phyloP scores from a whole-genome alignment of 2,888 invertebrate genomes.

The Muscina levida region DNA sequence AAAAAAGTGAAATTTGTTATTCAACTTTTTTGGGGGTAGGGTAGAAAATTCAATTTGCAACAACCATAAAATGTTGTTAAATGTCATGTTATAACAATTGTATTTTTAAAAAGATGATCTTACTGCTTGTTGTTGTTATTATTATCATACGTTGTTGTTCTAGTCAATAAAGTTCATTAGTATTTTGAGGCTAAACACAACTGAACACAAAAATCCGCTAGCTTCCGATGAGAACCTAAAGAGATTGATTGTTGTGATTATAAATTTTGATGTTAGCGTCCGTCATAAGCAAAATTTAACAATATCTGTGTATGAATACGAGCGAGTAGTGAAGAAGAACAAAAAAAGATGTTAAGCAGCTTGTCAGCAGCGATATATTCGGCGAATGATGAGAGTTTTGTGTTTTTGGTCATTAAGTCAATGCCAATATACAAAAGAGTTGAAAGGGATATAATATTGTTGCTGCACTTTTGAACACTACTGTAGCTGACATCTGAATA shows the following conservation, averaged over 20 bases:
- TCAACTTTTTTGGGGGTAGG: neutral
- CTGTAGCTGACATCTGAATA: slow-evolving; percentile 26
- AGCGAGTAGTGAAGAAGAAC: neutral
- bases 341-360: neutral
- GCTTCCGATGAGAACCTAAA: no score
- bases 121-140: no score
- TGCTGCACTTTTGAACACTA: neutral
- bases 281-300: neutral
- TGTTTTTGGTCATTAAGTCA: no score
- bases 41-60: slow-evolving; percentile 26
- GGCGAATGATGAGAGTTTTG: slow-evolving; percentile 6
- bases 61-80: slow-evolving; percentile 18
- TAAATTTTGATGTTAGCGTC: neutral
- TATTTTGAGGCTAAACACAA: slow-evolving; percentile 16
- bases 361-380: neutral
- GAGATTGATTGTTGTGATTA: neutral
- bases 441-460: neutral
- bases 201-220: neutral
- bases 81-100: neutral
- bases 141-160: neutral
- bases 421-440: neutral
- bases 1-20: slow-evolving; percentile 53
- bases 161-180: slow-evolving; percentile 34
- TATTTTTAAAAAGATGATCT: no score
- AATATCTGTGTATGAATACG: neutral